Evolutionary conservation across 1,140 invertebrate genomes (phyloP), one percentile per base, ranked within the genome.

Genomic region (Drosophila rufa): DNA sequence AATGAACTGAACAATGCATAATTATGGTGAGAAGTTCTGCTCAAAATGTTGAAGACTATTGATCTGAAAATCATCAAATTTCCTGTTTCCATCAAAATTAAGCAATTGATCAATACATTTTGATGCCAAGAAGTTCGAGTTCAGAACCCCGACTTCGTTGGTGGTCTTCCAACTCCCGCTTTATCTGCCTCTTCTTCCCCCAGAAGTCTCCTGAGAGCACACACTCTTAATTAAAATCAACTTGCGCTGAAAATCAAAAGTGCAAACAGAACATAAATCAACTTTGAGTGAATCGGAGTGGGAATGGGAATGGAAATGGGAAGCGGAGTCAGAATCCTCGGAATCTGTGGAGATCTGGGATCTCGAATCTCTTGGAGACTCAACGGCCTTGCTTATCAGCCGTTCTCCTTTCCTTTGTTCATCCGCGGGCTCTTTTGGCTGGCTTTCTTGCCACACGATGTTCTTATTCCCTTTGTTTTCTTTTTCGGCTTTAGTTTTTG

Each of bases 371-470:
- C 17, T 43, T 36, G 58, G 33, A 61, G 43, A 57, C 58, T 36
- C 70, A 70, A 79, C 85, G 85, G 85, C 85, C 85, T 89, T 89
- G 85, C 85, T 89, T 89, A 89, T 89, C 85, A 89, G 60, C 67
- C 59, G 75, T 81, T 80, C 67, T 82, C 58, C 67, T 68, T 83
- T 79, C 46, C 73, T 74, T 87, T 83, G 67, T 82, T 89, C 84
- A 79, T 87, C 89, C 80, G 80, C 78, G 81, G 85, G 71, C 73
- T 83, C 79, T 82, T 80, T 69, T 68, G 69, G 74, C 76, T 79
- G 69, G 74, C 77, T 81, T 89, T 90, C 69, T 77, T 77, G 75
- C 74, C 75, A 67, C 75, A 77, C 74, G 64, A 43, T 77, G 57
- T 43, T 77, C 55, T 48, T 59, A 33, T 68, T 70, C 67, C 67